phyloP scores from a whole-genome alignment of 2,888 invertebrate species.

The Calephelis perditalis region DNA sequence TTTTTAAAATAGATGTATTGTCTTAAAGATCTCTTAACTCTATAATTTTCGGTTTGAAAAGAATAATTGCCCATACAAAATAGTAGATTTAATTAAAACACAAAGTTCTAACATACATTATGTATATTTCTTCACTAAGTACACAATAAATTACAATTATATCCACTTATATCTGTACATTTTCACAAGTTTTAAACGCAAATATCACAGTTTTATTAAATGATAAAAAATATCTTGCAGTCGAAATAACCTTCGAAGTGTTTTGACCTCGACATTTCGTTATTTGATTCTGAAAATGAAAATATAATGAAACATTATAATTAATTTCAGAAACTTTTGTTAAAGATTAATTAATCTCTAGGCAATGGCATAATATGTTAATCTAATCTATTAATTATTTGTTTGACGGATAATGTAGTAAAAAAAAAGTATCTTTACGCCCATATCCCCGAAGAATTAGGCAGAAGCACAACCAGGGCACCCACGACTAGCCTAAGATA shows the following conservation, averaged over 20 bases:
- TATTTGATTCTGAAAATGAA: conserved; percentile 11
- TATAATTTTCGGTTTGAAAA: background rate
- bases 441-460: too few relatives aligned
- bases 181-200: conserved; percentile 52
- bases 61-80: conserved; percentile 4
- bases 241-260: conserved; percentile 10
- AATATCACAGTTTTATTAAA: conserved; percentile 55
- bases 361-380: too few relatives aligned
- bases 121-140: conserved; percentile 44
- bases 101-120: conserved; percentile 49
- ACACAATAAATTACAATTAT: conserved; percentile 47
- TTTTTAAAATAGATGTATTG: conserved; percentile 1
- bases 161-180: conserved; percentile 47
- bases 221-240: conserved; percentile 1
- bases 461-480: too few relatives aligned
- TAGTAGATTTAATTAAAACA: conserved; percentile 27
- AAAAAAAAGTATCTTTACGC: too few relatives aligned
- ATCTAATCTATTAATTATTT: too few relatives aligned
- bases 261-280: conserved; percentile 8
- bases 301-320: conserved; percentile 8
- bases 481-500: too few relatives aligned
- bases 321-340: background rate
- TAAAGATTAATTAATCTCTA: too few relatives aligned
- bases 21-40: background rate
- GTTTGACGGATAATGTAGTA: too few relatives aligned